Evolutionary conservation across 2,888 invertebrate species (phyloP).

Genomic region (Sceliomorpha sp.): DNA sequence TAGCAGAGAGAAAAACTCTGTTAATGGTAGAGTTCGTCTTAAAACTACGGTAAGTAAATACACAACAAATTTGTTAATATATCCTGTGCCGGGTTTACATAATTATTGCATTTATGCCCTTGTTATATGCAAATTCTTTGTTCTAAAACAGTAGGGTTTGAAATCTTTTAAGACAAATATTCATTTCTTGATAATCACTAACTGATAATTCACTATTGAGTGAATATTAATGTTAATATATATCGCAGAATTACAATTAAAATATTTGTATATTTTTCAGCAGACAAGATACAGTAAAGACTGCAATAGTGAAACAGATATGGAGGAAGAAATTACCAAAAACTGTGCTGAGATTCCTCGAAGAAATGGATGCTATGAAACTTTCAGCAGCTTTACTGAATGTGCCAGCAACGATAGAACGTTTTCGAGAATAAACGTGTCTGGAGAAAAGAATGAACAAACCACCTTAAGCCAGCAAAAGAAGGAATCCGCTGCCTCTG

Average conservation of each 20-base stretch:
- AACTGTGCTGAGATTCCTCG: slow-evolving; percentile 11
- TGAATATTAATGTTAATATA: too few species aligned
- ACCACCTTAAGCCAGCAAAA: slow-evolving; percentile 6
- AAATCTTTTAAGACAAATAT: too few species aligned
- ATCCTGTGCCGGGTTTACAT: too few species aligned
- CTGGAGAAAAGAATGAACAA: slow-evolving; percentile 7
- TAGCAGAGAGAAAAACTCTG: slow-evolving; percentile 21
- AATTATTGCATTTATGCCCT: too few species aligned
- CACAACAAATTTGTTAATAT: slow-evolving; percentile 1
- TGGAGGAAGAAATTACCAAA: slow-evolving; percentile 31
- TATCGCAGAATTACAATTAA: too few species aligned
- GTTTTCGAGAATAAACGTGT: slow-evolving; percentile 14
- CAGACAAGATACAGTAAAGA: slow-evolving; percentile 32
- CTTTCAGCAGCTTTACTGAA: slow-evolving; percentile 13
- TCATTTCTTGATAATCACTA: too few species aligned
- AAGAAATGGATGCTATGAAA: slow-evolving; percentile 17
- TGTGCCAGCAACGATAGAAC: slow-evolving; percentile 13
- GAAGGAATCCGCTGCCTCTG: slow-evolving; percentile 7
- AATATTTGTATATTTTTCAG: too few species aligned
- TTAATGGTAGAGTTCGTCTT: slow-evolving; percentile 31
- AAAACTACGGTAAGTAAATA: slow-evolving; percentile 26
- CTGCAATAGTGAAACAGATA: slow-evolving; percentile 36
- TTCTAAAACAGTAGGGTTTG: too few species aligned
- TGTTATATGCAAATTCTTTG: too few species aligned
- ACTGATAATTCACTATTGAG: too few species aligned